phyloP scores from a whole-genome alignment of 2,113 vertebrate species.

The Podarcis cretensis region DNA sequence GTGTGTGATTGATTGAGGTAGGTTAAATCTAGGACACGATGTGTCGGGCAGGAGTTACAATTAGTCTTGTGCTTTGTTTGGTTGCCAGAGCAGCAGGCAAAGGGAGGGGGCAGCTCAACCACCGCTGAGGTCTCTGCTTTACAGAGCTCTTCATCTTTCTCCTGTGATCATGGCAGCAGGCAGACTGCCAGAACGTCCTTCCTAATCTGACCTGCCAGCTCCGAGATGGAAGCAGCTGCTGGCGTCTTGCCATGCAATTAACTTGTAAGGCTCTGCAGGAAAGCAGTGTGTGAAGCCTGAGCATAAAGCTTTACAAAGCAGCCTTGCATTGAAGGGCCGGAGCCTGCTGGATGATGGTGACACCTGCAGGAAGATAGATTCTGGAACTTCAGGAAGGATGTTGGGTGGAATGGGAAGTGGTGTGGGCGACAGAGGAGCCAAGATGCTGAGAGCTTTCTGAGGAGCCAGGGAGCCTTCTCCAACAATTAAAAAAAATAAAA shows the following conservation, averaged over 20 bases:
- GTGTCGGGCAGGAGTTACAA: conserved; percentile 10
- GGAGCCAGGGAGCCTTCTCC: not conserved
- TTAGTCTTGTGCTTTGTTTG: conserved; percentile 10
- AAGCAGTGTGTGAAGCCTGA: conserved; percentile 6
- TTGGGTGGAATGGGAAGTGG: not conserved
- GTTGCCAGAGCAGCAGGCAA: conserved; percentile 36
- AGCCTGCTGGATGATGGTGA: not conserved
- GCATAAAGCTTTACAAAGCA: not conserved
- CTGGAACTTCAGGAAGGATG: not conserved
- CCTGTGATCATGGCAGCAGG: not conserved
- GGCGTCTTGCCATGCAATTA: conserved; percentile 10
- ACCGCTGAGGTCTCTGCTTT: rapidly evolving
- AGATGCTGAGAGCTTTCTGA: not conserved
- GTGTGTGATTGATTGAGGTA: conserved; percentile 48
- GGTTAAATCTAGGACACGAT: conserved; percentile 63
- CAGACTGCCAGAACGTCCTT: conserved; percentile 26
- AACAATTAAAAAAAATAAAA: too few species aligned
- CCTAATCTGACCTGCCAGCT: not conserved
- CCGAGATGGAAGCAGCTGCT: not conserved
- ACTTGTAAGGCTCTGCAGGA: not conserved
- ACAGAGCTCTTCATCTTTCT: conserved; percentile 35
- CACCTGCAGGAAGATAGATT: not conserved
- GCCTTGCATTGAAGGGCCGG: not conserved
- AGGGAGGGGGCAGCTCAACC: not conserved
- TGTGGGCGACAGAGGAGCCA: not conserved